These are phyloP conservation scores for Diachrysia chrysitis DNA, from an alignment of 2,888 invertebrate species.

Conservation along the genomic window DNA sequence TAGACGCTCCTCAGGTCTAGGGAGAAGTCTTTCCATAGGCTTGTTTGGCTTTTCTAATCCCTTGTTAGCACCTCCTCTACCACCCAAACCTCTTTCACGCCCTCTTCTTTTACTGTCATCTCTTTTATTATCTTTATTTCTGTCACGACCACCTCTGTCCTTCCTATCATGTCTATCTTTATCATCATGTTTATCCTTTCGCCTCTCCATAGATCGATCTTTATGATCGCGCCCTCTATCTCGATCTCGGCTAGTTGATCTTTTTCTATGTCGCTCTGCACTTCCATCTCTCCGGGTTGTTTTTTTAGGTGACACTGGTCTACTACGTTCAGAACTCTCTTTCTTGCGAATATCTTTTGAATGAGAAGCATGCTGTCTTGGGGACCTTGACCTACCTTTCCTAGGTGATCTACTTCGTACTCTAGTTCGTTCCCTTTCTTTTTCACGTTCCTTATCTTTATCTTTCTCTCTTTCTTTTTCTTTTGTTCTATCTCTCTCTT, in stretches of 20 bases:
- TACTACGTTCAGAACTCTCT: conserved; percentile 85
- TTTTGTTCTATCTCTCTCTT: conserved; percentile 83
- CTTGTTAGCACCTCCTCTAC: conserved; percentile 82
- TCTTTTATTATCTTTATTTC: conserved; percentile 87
- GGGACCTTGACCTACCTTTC: conserved; percentile 84
- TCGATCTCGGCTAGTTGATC: conserved; percentile 83
- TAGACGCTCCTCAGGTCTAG: conserved; percentile 91
- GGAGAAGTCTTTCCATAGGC: conserved; percentile 90
- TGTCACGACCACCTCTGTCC: conserved; percentile 92
- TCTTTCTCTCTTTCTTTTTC: conserved; percentile 84
- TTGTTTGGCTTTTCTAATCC: conserved; percentile 90
- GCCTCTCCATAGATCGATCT: conserved; percentile 84
- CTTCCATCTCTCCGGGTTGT: conserved; percentile 81
- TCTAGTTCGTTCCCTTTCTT: conserved; percentile 86
- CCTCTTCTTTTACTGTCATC: conserved; percentile 87
- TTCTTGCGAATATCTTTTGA: conserved; percentile 82
- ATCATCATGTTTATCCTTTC: conserved; percentile 88
- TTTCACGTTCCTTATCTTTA: conserved; percentile 84
- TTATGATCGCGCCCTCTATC: conserved; percentile 87
- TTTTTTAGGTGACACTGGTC: conserved; percentile 87
- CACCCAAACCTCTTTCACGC: conserved; percentile 84
- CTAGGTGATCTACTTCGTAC: conserved; percentile 85
- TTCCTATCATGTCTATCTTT: conserved; percentile 91
- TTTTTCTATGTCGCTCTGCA: conserved; percentile 80
- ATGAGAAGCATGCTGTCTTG: conserved; percentile 75